A percentile compares a stretch with the other conserved stretches of the same genome.
phyloP scores from a whole-genome alignment of 2,888 invertebrate species.

The Odontomyia ornata region DNA sequence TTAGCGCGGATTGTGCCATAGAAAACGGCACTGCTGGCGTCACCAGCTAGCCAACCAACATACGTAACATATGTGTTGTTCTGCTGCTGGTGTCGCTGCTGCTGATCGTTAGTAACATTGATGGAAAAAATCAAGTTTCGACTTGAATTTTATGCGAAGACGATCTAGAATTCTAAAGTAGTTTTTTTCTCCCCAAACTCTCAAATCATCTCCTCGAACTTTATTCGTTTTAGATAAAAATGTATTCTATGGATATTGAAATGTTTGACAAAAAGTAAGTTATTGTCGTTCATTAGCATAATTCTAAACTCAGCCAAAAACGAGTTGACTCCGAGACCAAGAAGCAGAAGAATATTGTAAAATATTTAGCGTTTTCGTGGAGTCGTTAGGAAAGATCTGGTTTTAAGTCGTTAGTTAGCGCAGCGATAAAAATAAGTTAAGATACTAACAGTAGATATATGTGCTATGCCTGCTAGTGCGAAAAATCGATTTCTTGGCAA shows the following conservation, averaged over 20 bases:
- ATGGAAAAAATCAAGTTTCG: slow-evolving; percentile 11
- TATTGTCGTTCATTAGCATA: slow-evolving; percentile 36
- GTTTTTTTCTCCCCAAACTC: slow-evolving; percentile 16
- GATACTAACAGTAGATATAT: background rate
- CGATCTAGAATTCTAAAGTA: slow-evolving; percentile 39
- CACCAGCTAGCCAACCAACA: background rate
- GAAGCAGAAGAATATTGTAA: background rate
- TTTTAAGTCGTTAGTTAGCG: background rate
- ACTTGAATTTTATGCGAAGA: slow-evolving; percentile 25
- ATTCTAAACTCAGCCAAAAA: slow-evolving; percentile 11
- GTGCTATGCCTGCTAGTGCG: slow-evolving; percentile 1
- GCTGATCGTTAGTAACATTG: background rate
- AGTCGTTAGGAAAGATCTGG: background rate
- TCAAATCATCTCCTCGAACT: background rate
- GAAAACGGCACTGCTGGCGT: background rate
- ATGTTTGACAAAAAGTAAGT: slow-evolving; percentile 28
- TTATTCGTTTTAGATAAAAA: slow-evolving; percentile 26
- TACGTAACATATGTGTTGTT: background rate
- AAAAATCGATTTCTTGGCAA: background rate
- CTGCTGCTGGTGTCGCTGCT: background rate
- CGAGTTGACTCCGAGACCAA: background rate
- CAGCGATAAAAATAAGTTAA: background rate
- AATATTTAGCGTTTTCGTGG: background rate
- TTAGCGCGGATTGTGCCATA: background rate
- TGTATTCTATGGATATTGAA: background rate